A percentile compares a stretch with the other conserved stretches of the same genome.
Evolutionary conservation across 2,113 vertebrate species (phyloP).

Genomic region (Edolisoma coerulescens): DNA sequence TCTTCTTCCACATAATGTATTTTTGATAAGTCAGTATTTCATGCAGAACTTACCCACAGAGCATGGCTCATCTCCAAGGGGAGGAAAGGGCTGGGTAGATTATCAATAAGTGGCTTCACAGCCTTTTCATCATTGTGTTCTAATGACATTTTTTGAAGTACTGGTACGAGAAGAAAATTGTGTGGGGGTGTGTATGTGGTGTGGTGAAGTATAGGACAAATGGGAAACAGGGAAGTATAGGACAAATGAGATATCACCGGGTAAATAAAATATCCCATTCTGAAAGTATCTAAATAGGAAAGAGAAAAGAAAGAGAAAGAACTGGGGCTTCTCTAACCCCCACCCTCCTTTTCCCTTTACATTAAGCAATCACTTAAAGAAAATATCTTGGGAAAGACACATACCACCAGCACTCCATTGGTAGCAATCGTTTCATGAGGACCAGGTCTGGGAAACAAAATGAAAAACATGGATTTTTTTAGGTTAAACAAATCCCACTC

Average conservation of each 20-base stretch:
- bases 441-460: slow-evolving; percentile 69
- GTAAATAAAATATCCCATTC: background rate
- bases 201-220: background rate
- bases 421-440: slow-evolving; percentile 68
- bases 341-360: background rate
- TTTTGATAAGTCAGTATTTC: background rate
- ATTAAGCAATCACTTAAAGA: background rate
- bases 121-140: background rate
- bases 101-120: background rate
- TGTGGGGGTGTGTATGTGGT: background rate
- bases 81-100: background rate
- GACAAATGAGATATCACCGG: background rate
- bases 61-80: background rate
- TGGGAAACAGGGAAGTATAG: background rate
- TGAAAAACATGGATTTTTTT: background rate
- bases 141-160: background rate
- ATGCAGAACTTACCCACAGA: background rate
- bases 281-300: background rate
- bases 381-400: background rate
- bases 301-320: background rate
- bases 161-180: background rate
- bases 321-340: background rate
- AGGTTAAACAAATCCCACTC: background rate
- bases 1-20: background rate
- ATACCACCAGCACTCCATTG: slow-evolving; percentile 85